These are phyloP conservation scores for Lanius ludovicianus DNA, from an alignment of 2,113 vertebrate genomes.

Conservation along the genomic window DNA sequence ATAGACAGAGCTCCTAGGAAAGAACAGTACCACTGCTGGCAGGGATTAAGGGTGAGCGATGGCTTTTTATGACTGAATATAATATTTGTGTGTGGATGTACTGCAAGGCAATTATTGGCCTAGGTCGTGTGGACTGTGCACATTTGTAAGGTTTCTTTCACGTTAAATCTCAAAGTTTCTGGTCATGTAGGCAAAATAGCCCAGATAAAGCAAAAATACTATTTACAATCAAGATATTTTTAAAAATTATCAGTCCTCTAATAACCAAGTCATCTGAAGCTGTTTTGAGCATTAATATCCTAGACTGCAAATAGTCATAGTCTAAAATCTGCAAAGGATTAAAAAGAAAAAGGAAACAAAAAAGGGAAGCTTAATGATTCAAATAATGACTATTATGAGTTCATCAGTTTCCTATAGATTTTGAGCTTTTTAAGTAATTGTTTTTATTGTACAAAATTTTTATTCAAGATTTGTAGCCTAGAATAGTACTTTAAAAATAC, in stretches of 20 bases:
- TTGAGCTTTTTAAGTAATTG: not conserved
- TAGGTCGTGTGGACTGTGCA: not conserved
- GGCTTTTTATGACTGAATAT: not conserved
- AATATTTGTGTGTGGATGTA: not conserved
- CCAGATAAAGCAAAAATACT: not conserved
- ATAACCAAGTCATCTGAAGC: not conserved
- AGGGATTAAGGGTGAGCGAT: not conserved
- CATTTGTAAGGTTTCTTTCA: not conserved
- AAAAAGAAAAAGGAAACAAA: not conserved
- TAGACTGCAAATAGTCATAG: not conserved
- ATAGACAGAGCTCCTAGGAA: not conserved
- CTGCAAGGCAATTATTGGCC: not conserved
- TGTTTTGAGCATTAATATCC: not conserved
- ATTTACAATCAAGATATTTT: not conserved
- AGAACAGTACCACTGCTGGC: not conserved
- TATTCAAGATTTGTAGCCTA: not conserved
- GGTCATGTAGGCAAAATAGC: rapidly evolving
- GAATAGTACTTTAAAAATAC: not conserved
- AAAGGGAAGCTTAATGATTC: rapidly evolving
- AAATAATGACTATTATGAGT: not conserved
- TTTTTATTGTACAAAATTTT: not conserved
- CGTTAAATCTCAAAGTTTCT: not conserved
- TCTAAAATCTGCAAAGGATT: not conserved
- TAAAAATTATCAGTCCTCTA: not conserved
- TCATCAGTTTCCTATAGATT: not conserved